These are phyloP conservation scores for Danio aesculapii DNA, from an alignment of 2,797 vertebrate genomes.

Conservation along the genomic window DNA sequence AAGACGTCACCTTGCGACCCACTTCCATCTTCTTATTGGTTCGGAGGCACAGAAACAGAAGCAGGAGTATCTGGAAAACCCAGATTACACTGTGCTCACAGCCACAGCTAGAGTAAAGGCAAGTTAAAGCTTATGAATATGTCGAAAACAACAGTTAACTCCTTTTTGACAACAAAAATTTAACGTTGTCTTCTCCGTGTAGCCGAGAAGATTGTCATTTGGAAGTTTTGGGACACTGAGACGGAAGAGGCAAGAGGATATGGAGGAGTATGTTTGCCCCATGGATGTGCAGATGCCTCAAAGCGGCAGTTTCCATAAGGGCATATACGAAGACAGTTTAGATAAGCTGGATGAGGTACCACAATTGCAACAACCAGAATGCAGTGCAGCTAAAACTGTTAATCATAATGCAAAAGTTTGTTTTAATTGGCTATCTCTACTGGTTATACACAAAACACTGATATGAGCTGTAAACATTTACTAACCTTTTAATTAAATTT, in stretches of 20 bases:
- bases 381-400: background rate
- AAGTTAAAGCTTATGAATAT: background rate
- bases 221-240: constrained; percentile 91
- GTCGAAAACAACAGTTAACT: background rate
- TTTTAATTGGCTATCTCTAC: too few relatives aligned
- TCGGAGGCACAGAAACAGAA: constrained; percentile 90
- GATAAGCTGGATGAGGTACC: constrained; percentile 89
- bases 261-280: constrained; percentile 92
- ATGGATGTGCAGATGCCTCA: constrained; percentile 89
- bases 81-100: constrained; percentile 88
- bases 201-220: constrained; percentile 91
- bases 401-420: background rate
- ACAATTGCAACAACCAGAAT: background rate
- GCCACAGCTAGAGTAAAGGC: constrained; percentile 96
- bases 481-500: too few relatives aligned
- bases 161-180: background rate
- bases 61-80: constrained; percentile 90
- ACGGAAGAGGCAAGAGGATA: constrained; percentile 91
- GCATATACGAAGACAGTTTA: constrained; percentile 83
- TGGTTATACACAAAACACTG: too few relatives aligned
- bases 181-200: background rate
- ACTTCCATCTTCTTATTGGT: constrained; percentile 94
- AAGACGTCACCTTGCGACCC: constrained; percentile 93
- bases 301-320: constrained; percentile 81
- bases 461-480: too few relatives aligned